Evolutionary conservation across 2,797 vertebrate genomes (phyloP), one percentile per base, ranked within the genome.

Genomic region (Semotilus atromaculatus): DNA sequence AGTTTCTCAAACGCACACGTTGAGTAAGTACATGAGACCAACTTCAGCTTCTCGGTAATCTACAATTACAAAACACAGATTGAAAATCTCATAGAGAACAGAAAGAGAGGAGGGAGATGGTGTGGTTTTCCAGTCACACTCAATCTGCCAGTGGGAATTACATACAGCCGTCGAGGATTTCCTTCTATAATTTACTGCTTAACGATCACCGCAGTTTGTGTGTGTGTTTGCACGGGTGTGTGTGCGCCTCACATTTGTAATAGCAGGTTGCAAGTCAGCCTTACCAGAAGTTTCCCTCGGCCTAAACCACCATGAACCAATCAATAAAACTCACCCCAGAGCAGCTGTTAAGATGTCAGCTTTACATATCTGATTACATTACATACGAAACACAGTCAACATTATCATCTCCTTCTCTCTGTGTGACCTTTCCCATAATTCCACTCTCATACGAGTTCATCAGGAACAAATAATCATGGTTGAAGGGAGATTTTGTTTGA

Each of bases 91-190:
- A 77, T 36, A 66, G 48, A 64, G 67, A 45, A 58, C 45, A 64
- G 16, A 79, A 62, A 75, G 38, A 77, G 78, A 23, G 29, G 53
- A 87, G 40, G 16, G 76, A 86, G 71, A 73, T 19, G 80, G 29
- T 81, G 78, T 80, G 84, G 87, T 83, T 81, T 87, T 72, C 38
- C 29, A 84, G 72, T 75, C 79, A 81, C 83, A 77, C 83, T 84
- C 86, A 87, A 40, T 62, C 89, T 85, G 87, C 85, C 81, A 86
- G 87, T 72, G 67, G 72, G 87, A 88, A 88, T 88, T 86, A 84
- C 81, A 81, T 81, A 77, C 87, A 86, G 81, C 72, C 64, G 74
- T 80, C 55, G 78, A 88, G 87, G 85, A 88, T 86, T 88, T 88
- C 84, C 87, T 88, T 84, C 84, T 71, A 68, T 86, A 86, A 88